phyloP scores from a whole-genome alignment of 2,797 vertebrate genomes.

The Lagorchestes hirsutus region DNA sequence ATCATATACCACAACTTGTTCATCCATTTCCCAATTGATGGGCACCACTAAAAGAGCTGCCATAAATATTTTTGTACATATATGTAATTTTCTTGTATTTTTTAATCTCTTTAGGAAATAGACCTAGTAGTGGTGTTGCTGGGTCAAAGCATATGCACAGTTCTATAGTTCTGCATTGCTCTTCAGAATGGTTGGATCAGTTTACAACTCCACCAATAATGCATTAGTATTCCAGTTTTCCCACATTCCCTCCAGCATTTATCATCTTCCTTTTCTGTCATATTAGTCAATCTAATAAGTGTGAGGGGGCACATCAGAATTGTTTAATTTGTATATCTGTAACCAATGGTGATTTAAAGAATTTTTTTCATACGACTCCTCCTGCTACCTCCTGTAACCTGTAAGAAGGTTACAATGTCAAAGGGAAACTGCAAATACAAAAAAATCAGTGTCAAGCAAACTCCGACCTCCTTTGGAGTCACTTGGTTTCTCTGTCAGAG shows the following conservation, averaged over 20 bases:
- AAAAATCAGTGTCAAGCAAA: neutral
- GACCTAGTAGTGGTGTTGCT: neutral
- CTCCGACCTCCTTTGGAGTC: neutral
- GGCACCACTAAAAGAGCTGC: too few species aligned
- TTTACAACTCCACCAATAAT: neutral
- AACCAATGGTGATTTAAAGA: neutral
- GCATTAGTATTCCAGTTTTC: neutral
- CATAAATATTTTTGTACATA: too few species aligned
- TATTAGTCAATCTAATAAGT: neutral
- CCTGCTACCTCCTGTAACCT: too few species aligned
- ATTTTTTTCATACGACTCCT: neutral
- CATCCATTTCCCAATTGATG: too few species aligned
- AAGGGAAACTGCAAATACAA: neutral
- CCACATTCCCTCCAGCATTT: neutral
- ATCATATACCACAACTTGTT: too few species aligned
- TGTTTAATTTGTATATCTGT: neutral
- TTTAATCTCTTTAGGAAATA: neutral
- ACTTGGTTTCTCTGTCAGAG: neutral
- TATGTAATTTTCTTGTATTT: too few species aligned
- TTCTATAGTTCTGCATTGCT: neutral
- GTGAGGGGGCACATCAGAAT: neutral
- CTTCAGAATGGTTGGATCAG: neutral
- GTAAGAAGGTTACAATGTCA: neutral
- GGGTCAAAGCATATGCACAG: neutral
- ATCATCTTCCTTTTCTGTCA: neutral